Evolutionary conservation across 2,113 vertebrate species (phyloP).

Genomic region (Etia nguti): DNA sequence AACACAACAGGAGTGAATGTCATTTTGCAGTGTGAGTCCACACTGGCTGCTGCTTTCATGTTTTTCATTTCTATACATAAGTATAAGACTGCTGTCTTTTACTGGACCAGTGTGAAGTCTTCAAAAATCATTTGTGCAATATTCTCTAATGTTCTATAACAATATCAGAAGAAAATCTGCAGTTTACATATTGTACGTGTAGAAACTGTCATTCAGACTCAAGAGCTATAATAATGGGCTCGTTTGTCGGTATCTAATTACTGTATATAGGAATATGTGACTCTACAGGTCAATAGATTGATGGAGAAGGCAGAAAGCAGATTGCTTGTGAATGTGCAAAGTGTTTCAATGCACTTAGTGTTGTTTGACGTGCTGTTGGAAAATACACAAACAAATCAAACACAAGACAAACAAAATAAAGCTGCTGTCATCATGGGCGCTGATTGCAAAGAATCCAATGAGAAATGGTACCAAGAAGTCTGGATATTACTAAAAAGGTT

Average conservation of each 20-base stretch:
- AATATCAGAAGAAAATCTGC: background rate
- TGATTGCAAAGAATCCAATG: background rate
- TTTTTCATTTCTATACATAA: background rate
- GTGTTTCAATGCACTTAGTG: background rate
- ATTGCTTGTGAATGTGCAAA: background rate
- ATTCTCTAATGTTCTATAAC: background rate
- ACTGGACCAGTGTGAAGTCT: background rate
- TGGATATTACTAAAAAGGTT: background rate
- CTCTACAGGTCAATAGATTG: background rate
- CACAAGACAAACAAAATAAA: background rate
- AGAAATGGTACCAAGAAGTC: background rate
- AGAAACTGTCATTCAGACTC: background rate
- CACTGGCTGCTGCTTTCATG: background rate
- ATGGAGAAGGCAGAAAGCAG: background rate
- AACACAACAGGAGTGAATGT: background rate
- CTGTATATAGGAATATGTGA: background rate
- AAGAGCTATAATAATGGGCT: background rate
- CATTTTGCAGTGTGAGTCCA: background rate
- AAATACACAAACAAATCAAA: background rate
- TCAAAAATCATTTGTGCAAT: conserved; percentile 13
- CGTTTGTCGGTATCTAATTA: background rate
- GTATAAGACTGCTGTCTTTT: background rate
- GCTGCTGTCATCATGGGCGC: background rate
- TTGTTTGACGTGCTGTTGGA: background rate
- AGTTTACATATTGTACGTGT: background rate